These are phyloP conservation scores for Nesospiza acunhae DNA, from an alignment of 2,113 vertebrate genomes.

Conservation along the genomic window DNA sequence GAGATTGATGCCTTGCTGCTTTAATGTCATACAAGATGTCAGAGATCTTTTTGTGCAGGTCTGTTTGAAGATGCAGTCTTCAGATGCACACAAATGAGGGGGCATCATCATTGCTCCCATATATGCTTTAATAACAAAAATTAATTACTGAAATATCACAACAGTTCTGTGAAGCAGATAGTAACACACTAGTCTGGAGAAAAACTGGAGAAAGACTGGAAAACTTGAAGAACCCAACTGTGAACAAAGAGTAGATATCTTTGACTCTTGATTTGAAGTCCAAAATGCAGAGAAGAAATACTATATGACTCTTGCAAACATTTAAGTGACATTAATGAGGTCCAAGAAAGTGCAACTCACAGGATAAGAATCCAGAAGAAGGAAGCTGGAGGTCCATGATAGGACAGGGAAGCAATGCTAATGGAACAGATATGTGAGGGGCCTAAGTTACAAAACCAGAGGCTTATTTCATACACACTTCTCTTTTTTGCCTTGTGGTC, in stretches of 20 bases:
- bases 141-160: background rate
- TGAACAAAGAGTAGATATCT: background rate
- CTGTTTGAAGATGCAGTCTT: background rate
- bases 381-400: slow-evolving; percentile 22
- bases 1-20: background rate
- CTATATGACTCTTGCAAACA: background rate
- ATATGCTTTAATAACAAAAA: background rate
- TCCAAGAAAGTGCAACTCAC: background rate
- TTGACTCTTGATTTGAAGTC: background rate
- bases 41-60: background rate
- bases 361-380: slow-evolving; percentile 4
- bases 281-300: background rate
- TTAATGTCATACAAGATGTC: background rate
- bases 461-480: background rate
- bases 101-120: background rate
- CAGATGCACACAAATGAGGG: background rate
- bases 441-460: background rate
- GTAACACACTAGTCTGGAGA: background rate
- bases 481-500: background rate
- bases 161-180: background rate
- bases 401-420: background rate
- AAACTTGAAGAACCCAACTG: background rate
- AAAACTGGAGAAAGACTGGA: background rate
- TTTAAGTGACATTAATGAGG: background rate
- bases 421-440: background rate